Base-by-base conservation (phyloP, 2,888 invertebrate species). In the Thyatira batis region DNA sequence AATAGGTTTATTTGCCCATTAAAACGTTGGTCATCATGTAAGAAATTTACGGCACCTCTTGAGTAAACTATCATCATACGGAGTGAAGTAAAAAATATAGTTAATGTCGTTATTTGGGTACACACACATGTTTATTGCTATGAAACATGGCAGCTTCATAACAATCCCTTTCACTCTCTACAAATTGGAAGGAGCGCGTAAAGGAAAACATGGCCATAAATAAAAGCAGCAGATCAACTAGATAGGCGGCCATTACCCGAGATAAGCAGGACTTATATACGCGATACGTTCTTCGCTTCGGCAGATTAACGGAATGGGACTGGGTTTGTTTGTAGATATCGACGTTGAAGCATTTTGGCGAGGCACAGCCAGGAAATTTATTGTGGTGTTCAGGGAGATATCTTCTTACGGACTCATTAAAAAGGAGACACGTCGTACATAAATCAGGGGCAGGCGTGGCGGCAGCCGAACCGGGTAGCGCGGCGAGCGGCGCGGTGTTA, bases 381-480 rank as follows among this genome's bases (percentile, higher is more conserved):
- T 91, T 85, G 87, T 85, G 80, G 84, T 80, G 81, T 83, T 85
- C 84, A 71, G 77, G 78, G 82, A 85, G 89, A 91, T 92, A 92
- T 91, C 90, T 89, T 91, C 89, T 90, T 91, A 89, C 89, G 78
- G 87, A 85, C 91, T 91, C 92, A 91, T 92, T 92, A 92, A 92
- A 92, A 89, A 91, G 89, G 90, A 91, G 90, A 90, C 89, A 88
- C 85, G 89, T 86, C 89, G 89, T 84, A 88, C 88, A 92, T 92
- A 92, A 92, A 92, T 92, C 92, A 90, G 84, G 83, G 69, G 67
- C 76, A 76, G 82, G 83, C 78, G 80, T 73, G n/a, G n/a, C 73
- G 81, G 76, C 67, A 63, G 64, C 55, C 61, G 65, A 43, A 27
- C 28, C 25, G 20, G 10, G 63, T 61, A 63, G 71, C 69, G 67